These are phyloP conservation scores for Lacerta agilis DNA, from an alignment of 2,797 vertebrate species.

Conservation along the genomic window DNA sequence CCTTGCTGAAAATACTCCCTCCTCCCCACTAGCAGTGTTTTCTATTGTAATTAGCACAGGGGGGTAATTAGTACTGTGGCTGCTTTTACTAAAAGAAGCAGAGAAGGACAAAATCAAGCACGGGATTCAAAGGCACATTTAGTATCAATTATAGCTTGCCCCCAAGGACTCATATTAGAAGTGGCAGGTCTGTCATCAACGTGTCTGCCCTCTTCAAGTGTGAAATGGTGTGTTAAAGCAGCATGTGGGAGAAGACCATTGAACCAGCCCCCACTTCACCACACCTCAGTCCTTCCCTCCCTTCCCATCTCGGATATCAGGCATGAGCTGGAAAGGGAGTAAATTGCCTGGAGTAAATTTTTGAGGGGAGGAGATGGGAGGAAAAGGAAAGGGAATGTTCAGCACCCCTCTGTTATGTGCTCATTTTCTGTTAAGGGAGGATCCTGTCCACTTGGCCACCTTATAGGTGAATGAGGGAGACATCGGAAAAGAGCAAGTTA, in stretches of 20 bases:
- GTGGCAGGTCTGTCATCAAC: neutral
- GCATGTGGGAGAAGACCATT: neutral
- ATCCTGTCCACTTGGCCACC: too few species aligned
- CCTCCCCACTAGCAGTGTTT: neutral
- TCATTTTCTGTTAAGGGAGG: neutral
- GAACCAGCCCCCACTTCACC: neutral
- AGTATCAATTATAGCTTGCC: neutral
- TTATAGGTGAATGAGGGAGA: neutral
- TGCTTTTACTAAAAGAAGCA: neutral
- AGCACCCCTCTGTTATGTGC: neutral
- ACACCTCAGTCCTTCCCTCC: neutral
- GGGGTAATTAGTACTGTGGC: neutral
- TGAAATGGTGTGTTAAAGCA: neutral
- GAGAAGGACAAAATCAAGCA: too few species aligned
- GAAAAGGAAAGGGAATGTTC: neutral
- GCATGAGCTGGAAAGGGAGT: neutral
- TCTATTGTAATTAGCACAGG: neutral
- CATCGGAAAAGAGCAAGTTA: neutral
- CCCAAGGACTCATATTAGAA: neutral
- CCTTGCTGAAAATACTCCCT: neutral
- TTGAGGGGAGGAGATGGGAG: neutral
- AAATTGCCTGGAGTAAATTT: neutral
- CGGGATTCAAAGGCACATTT: neutral
- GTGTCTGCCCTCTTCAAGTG: neutral
- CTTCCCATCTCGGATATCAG: neutral